These are phyloP conservation scores for Rhinophrynus dorsalis DNA, from an alignment of 2,797 vertebrate genomes.

Conservation along the genomic window DNA sequence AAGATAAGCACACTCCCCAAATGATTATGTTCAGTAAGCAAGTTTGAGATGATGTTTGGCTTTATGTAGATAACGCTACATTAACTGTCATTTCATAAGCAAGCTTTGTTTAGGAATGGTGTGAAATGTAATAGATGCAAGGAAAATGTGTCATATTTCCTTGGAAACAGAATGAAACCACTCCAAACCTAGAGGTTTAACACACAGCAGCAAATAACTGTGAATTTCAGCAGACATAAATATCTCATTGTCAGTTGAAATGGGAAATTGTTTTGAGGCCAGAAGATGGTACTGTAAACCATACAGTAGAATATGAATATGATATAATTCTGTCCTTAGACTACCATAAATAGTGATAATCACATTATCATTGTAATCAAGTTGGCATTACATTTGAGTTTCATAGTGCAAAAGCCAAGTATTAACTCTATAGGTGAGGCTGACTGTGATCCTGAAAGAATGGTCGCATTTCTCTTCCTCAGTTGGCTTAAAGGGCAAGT, in stretches of 20 bases:
- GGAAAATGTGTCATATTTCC: not conserved
- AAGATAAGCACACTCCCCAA: not conserved
- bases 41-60: not conserved
- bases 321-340: too few species aligned
- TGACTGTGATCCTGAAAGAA: too few species aligned
- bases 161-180: not conserved
- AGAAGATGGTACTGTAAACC: too few species aligned
- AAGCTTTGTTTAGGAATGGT: not conserved
- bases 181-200: not conserved
- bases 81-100: not conserved
- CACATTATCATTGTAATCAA: too few species aligned
- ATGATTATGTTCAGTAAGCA: not conserved
- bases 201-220: not conserved
- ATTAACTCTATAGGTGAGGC: too few species aligned
- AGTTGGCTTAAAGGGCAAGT: too few species aligned
- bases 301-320: too few species aligned
- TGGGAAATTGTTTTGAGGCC: too few species aligned
- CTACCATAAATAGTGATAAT: too few species aligned
- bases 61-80: not conserved
- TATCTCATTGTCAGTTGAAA: not conserved
- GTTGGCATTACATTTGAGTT: too few species aligned
- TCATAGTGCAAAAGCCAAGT: too few species aligned
- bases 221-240: not conserved
- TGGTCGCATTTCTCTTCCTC: too few species aligned
- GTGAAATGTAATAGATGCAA: not conserved